Percentiles rank a stretch among this genome's conserved stretches.
Evolutionary conservation across 2,113 vertebrate genomes (phyloP).

Genomic region (Hypocryptadius cinnamomeus): DNA sequence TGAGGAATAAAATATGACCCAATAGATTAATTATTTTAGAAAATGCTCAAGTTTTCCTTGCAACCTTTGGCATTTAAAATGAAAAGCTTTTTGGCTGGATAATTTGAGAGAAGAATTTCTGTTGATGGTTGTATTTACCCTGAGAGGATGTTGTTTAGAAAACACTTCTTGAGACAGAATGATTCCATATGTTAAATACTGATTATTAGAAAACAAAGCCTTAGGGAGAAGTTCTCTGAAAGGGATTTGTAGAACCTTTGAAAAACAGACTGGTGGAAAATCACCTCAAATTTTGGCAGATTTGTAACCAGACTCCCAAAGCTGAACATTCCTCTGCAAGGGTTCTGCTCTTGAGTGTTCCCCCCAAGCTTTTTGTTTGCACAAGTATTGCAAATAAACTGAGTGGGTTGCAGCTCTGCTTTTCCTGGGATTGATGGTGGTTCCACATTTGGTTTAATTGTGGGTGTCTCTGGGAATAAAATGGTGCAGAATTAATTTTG

Average conservation of each 20-base stretch:
- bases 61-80: background rate
- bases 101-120: background rate
- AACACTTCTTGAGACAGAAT: background rate
- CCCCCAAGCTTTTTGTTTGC: background rate
- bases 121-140: background rate
- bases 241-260: background rate
- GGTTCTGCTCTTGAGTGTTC: background rate
- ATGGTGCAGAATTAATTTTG: background rate
- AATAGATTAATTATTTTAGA: background rate
- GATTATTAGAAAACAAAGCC: background rate
- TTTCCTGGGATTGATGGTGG: background rate
- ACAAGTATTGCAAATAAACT: background rate
- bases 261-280: background rate
- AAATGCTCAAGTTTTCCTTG: background rate
- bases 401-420: background rate
- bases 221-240: background rate
- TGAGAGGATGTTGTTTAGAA: background rate
- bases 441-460: background rate
- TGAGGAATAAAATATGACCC: background rate
- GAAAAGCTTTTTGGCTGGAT: background rate
- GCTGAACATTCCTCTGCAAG: background rate
- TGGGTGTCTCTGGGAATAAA: background rate
- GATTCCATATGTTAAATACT: background rate
- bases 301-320: background rate
- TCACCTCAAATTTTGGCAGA: background rate